phyloP scores from a whole-genome alignment of 2,797 vertebrate genomes.

The Microctenopoma stevenorrisi region DNA sequence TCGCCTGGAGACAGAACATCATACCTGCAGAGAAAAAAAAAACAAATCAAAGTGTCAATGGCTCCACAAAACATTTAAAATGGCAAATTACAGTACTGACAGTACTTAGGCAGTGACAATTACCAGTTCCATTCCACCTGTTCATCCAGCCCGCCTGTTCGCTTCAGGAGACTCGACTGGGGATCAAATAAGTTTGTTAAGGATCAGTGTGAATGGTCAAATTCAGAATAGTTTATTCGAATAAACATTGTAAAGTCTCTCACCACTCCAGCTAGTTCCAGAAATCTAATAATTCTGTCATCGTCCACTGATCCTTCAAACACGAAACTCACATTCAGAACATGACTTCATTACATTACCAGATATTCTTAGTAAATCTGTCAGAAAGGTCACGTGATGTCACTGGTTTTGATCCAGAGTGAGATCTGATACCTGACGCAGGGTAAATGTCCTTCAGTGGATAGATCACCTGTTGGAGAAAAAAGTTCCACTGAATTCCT shows the following conservation, averaged over 20 bases:
- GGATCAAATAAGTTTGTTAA: slow-evolving; percentile 35
- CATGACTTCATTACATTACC: not conserved
- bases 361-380: not conserved
- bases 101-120: slow-evolving; percentile 18
- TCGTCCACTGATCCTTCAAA: slow-evolving; percentile 89
- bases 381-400: too few species aligned
- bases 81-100: too few species aligned
- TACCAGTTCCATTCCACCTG: slow-evolving; percentile 97
- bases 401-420: too few species aligned
- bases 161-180: slow-evolving; percentile 88
- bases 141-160: slow-evolving; percentile 92
- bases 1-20: slow-evolving; percentile 96
- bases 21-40: slow-evolving; percentile 83
- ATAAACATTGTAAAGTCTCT: slow-evolving; percentile 57
- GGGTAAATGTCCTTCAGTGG: slow-evolving; percentile 96
- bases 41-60: not conserved
- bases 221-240: not conserved
- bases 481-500: slow-evolving; percentile 2
- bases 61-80: not conserved
- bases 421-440: slow-evolving; percentile 85
- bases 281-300: slow-evolving; percentile 90
- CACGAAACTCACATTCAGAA: not conserved
- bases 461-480: slow-evolving; percentile 90
- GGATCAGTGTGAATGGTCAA: not conserved
- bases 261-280: slow-evolving; percentile 93